Base-by-base conservation (phyloP, 2,113 vertebrate species). In the Lepisosteus osseus region DNA sequence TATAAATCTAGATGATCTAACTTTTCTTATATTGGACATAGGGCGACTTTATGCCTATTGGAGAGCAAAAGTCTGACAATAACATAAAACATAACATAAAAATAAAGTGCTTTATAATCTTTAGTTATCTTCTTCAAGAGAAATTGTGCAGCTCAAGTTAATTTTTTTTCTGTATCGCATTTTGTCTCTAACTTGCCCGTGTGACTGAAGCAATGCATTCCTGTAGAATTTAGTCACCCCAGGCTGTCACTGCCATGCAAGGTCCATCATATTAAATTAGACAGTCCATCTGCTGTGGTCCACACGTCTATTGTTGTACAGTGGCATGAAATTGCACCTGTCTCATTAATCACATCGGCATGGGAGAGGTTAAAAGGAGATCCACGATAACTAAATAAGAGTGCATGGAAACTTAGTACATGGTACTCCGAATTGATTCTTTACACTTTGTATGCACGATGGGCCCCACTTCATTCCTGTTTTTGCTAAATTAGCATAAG, bases 261-360 rank as follows among this genome's bases (percentile, higher is more conserved):
- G 77, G 83, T 87, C 84, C 83, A 83, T 88, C 84, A 82, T 88
- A 90, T 92, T 91, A 90, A 91, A 89, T 83, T 87, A 87, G 88
- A 91, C 88, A 88, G 86, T 90, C 89, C 89, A 92, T 92, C 91
- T 92, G 91, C 89, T 81, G 80, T 87, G 86, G 86, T 85, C 84
- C 74, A 81, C 85, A 85, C 83, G 84, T 84, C 87, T 84, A 85
- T 84, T 83, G 82, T 87, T 80, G 85, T 86, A 84, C 85, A 80
- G 83, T 74, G 68, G 67, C 75, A 3, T 4, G 8, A 77, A 81
- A 82, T 59, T 72, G 77, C 41, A 0, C 2, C 13, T 78, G 63
- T 76, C 51, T 71, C 61, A 44, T 70, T 82, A 79, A 4, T 84
- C 67, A 79, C 42, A 3, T 13, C 71, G 51, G 66, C 45, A 0